phyloP scores from a whole-genome alignment of 2,113 vertebrate species.

The Origma solitaria region DNA sequence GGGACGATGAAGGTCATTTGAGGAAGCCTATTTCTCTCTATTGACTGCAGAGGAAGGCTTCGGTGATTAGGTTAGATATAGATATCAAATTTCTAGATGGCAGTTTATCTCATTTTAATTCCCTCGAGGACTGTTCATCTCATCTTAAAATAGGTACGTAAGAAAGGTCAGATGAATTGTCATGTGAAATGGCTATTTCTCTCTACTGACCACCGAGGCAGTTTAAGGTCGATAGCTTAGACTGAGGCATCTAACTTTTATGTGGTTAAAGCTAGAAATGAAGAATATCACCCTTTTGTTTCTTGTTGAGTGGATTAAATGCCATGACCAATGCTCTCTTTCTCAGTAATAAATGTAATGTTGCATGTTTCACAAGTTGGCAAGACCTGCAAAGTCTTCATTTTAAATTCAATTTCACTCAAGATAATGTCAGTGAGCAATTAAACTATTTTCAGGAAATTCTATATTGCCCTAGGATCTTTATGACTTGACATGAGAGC shows the following conservation, averaged over 20 bases:
- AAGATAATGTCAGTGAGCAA: slow-evolving; percentile 35
- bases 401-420: slow-evolving; percentile 32
- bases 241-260: background rate
- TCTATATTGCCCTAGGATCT: slow-evolving; percentile 1
- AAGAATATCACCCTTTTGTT: background rate
- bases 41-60: background rate
- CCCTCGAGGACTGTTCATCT: slow-evolving; percentile 13
- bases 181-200: background rate
- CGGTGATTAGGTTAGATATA: slow-evolving; percentile 37
- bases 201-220: background rate
- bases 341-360: background rate
- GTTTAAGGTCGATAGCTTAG: slow-evolving; percentile 9
- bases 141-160: slow-evolving; percentile 25
- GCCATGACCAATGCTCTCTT: background rate
- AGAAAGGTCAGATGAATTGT: slow-evolving; percentile 49
- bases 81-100: slow-evolving; percentile 37
- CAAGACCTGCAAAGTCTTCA: background rate
- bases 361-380: slow-evolving; percentile 9
- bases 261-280: background rate
- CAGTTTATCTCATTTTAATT: slow-evolving; percentile 40
- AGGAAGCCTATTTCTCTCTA: slow-evolving; percentile 24
- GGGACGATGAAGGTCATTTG: background rate
- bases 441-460: slow-evolving; percentile 48
- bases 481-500: background rate
- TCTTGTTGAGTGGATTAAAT: background rate